Base-by-base conservation (phyloP, 2,797 vertebrate species). In the Artibeus jamaicensis region DNA sequence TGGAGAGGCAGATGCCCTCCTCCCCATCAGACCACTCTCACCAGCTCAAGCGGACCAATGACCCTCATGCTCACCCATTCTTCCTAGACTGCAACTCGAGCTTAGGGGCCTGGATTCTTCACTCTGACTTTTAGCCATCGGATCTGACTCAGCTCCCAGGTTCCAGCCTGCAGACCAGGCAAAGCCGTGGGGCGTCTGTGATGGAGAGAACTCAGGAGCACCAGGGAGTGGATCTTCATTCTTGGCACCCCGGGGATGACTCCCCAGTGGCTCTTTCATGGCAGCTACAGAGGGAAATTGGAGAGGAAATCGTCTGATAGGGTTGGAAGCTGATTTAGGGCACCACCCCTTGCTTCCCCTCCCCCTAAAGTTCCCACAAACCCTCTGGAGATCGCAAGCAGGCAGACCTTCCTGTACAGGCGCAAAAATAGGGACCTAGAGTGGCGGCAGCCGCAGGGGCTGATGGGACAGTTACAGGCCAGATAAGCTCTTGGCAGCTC, bases 11-110 rank as follows among this genome's bases (percentile, higher is more conserved):
- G 76, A 84, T 0, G 5, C 24, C 42, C n/a, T 68, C 48, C 82
- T 94, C 22, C 46, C 55, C 3, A 0, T 50, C 65, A 89, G 65
- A 12, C 78, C 95, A 12, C 65, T 67, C 70, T 91, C 96, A 6
- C 91, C 90, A 73, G 89, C 91, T 79, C 57, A 46, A 39, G 53
- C 55, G 44, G 59, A 87, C 91, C 83, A 96, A 92, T 96, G 94
- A 97, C 53, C 37, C 4, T 21, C 92, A 57, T 6, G 1, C 50
- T 85, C 5, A 26, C 95, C 44, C 42, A 42, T 55, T 37, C 67
- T 84, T 86, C 76, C 46, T 21, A 22, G 78, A 70, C 44, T n/a
- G 42, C 1, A 2, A 71, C 85, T 89, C 65, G 5, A 50, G 7
- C 50, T 73, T n/a, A 55, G 14, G 70, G 90, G 57, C 32, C 84